Percentiles rank a stretch among this genome's conserved stretches.
Conservation (phyloP, 2,888 invertebrate species). For the Sphinx pinastri region DNA sequence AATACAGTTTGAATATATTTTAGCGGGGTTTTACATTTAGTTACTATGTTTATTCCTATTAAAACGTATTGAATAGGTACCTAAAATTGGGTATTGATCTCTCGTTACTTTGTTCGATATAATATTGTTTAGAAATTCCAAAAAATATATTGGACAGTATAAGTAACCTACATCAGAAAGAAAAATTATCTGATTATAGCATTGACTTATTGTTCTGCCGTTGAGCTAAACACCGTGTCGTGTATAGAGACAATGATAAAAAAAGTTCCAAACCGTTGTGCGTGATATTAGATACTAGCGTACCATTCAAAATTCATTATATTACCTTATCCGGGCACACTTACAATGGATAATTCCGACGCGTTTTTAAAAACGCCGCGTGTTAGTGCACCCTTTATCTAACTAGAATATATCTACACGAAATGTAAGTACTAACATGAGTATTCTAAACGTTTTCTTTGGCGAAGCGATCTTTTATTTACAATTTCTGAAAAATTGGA, state of each 20-base stretch:
- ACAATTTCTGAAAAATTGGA: conserved; percentile 46
- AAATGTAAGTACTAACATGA: conserved; percentile 57
- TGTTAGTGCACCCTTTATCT: conserved; percentile 26
- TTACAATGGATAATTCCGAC: conserved; percentile 33
- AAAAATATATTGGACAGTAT: neutral
- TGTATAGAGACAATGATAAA: conserved; percentile 34
- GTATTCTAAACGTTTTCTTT: conserved; percentile 63
- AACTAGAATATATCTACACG: conserved; percentile 40
- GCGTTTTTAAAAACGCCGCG: conserved; percentile 40
- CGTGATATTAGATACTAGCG: conserved; percentile 39
- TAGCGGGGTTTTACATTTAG: too few relatives aligned
- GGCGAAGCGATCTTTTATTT: conserved; percentile 70
- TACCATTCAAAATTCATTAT: conserved; percentile 39
- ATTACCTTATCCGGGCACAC: conserved; percentile 22
- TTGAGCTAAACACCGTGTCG: conserved; percentile 5
- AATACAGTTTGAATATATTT: too few relatives aligned
- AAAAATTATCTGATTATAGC: neutral
- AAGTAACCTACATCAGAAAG: neutral
- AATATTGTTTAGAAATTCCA: too few relatives aligned
- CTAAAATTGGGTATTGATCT: too few relatives aligned
- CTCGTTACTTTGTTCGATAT: too few relatives aligned
- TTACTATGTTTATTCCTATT: too few relatives aligned
- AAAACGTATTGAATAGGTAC: too few relatives aligned
- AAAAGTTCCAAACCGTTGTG: conserved; percentile 45
- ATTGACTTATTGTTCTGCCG: neutral